Evolutionary conservation across 1,140 invertebrate genomes (phyloP).

Genomic region (Magallana ariakensis): DNA sequence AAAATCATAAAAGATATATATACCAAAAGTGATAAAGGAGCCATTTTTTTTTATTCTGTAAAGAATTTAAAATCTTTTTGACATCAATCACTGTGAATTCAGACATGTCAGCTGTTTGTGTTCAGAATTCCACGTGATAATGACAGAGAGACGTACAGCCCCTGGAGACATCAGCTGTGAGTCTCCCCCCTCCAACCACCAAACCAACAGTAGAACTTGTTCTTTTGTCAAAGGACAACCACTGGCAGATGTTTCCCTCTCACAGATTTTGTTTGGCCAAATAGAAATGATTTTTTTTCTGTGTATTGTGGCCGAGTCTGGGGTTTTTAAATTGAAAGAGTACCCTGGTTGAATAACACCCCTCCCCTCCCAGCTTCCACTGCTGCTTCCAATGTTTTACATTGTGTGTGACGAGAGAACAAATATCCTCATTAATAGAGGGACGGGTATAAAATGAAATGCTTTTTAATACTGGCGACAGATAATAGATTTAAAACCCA

Average conservation of each 20-base stretch:
- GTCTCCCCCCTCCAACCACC: not conserved
- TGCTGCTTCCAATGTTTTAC: not conserved
- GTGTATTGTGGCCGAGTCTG: constrained; percentile 23
- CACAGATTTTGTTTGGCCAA: constrained; percentile 17
- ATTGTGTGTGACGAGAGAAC: not conserved
- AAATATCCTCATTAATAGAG: not conserved
- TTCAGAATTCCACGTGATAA: not conserved
- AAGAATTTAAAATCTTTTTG: not conserved
- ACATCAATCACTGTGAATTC: not conserved
- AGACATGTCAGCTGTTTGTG: not conserved
- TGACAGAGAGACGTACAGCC: not conserved
- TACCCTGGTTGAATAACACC: not conserved
- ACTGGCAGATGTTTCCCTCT: constrained; percentile 27
- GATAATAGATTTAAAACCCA: constrained; percentile 9
- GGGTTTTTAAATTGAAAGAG: not conserved
- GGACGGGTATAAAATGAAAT: not conserved
- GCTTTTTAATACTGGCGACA: not conserved
- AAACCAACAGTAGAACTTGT: not conserved
- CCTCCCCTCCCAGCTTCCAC: not conserved
- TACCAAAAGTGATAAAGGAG: not conserved
- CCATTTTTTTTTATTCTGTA: not conserved
- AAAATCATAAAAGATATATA: too few species aligned
- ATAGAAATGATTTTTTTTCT: not conserved
- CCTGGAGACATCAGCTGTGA: constrained; percentile 24
- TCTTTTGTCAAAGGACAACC: constrained; percentile 20